Percentiles rank a stretch among this genome's conserved stretches.
Evolutionary conservation across 2,113 vertebrate genomes (phyloP).

Genomic region (Pongo pygmaeus): DNA sequence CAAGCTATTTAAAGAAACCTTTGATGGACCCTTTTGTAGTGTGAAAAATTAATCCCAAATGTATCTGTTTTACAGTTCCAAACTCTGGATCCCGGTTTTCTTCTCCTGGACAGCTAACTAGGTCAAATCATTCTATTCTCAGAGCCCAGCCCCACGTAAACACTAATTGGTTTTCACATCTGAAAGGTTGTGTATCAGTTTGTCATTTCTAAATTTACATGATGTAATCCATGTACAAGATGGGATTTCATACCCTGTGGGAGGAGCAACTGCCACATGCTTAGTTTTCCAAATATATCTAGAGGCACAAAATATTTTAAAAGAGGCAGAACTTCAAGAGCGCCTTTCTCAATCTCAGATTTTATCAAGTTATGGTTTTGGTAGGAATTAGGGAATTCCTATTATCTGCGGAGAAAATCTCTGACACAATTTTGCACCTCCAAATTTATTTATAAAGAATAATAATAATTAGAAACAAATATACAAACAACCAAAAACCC

Average conservation of each 20-base stretch:
- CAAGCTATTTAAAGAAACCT: slow-evolving; percentile 65
- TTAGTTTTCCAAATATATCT: slow-evolving; percentile 73
- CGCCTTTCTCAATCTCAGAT: slow-evolving; percentile 12
- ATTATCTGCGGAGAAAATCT: not conserved
- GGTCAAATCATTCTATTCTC: slow-evolving; percentile 63
- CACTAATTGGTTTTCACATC: slow-evolving; percentile 70
- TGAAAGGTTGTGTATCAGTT: slow-evolving; percentile 71
- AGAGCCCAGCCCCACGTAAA: slow-evolving; percentile 52
- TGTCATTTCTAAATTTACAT: slow-evolving; percentile 76
- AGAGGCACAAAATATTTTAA: slow-evolving; percentile 37
- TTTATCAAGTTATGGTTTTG: slow-evolving; percentile 12
- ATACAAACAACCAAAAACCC: not conserved
- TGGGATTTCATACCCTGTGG: slow-evolving; percentile 60
- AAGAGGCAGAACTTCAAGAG: slow-evolving; percentile 53
- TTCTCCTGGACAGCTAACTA: slow-evolving; percentile 65
- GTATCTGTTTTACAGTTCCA: slow-evolving; percentile 41
- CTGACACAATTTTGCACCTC: not conserved
- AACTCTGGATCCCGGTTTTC: slow-evolving; percentile 40
- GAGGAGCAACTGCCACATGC: slow-evolving; percentile 72
- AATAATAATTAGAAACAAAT: slow-evolving; percentile 5
- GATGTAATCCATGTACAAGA: slow-evolving; percentile 69
- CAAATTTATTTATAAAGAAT: slow-evolving; percentile 2
- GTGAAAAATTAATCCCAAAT: slow-evolving; percentile 59
- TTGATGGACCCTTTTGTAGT: slow-evolving; percentile 23
- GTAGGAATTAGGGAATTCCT: not conserved